Percentiles rank a stretch among this genome's conserved stretches.
These are phyloP conservation scores for Pterocles burchelli DNA, from an alignment of 2,113 vertebrate genomes.

Conservation along the genomic window DNA sequence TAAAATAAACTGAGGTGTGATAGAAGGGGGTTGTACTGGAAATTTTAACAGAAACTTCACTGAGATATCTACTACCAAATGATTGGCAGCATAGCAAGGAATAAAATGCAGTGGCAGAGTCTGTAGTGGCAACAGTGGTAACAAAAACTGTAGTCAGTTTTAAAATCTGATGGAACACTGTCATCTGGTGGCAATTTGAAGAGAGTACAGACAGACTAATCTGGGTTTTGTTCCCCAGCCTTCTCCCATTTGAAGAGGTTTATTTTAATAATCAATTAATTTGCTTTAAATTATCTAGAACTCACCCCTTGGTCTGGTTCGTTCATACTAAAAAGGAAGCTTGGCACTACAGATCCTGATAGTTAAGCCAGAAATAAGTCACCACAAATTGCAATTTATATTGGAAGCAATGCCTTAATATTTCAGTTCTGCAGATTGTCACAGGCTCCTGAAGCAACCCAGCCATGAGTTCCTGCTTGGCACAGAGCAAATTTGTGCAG, in stretches of 20 bases:
- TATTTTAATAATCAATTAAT: neutral
- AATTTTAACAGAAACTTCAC: neutral
- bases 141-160: neutral
- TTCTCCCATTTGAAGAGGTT: neutral
- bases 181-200: slow-evolving; percentile 35
- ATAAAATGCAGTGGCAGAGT: neutral
- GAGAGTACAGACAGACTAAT: neutral
- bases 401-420: neutral
- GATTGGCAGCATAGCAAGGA: neutral
- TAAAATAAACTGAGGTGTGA: neutral
- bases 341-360: neutral
- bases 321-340: neutral
- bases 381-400: neutral
- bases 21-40: neutral
- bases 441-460: neutral
- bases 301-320: neutral
- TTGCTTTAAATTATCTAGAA: neutral
- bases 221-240: neutral
- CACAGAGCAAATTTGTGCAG: neutral
- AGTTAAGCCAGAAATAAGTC: neutral
- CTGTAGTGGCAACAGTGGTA: neutral
- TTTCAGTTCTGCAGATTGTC: neutral
- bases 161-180: slow-evolving; percentile 31
- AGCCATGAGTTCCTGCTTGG: neutral
- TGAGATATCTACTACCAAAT: neutral